Conservation (phyloP, 2,888 invertebrate genomes). For the Nezara viridula region DNA sequence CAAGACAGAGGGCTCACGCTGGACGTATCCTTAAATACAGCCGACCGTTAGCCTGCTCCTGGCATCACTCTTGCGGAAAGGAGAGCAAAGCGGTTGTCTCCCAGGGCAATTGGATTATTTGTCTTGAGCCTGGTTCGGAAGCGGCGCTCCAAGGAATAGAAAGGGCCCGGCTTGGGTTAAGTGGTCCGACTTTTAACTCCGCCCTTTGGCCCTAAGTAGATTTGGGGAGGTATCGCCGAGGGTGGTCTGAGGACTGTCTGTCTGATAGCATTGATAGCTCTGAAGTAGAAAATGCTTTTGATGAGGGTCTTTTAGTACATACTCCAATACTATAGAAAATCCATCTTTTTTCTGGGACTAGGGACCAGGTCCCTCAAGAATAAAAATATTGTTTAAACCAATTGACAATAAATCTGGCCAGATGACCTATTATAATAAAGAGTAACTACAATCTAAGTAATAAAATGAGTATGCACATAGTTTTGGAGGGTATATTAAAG, state of each 20-base stretch:
- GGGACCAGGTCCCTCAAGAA: too few species aligned
- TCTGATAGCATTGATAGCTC: neutral
- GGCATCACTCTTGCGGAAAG: neutral
- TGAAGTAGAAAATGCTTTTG: neutral
- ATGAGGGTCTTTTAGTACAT: too few species aligned
- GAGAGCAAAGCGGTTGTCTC: conserved; percentile 28
- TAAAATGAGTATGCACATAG: too few species aligned
- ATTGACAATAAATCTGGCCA: too few species aligned
- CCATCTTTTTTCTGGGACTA: too few species aligned
- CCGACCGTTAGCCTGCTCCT: neutral
- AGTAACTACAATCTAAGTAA: too few species aligned
- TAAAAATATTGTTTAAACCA: too few species aligned
- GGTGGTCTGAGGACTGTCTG: conserved; percentile 44
- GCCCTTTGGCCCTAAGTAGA: conserved; percentile 14
- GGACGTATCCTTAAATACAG: neutral
- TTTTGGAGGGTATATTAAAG: too few species aligned
- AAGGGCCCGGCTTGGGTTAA: conserved; percentile 5
- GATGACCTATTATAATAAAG: too few species aligned
- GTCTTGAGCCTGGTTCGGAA: conserved; percentile 13
- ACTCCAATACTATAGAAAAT: too few species aligned
- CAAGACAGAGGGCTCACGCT: neutral
- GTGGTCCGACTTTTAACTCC: conserved; percentile 56
- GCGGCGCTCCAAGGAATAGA: conserved; percentile 1
- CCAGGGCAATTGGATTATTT: conserved; percentile 29
- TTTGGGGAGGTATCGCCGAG: conserved; percentile 47